Evolutionary conservation across 2,888 invertebrate genomes (phyloP).

Genomic region (Pardosa pseudoannulata): DNA sequence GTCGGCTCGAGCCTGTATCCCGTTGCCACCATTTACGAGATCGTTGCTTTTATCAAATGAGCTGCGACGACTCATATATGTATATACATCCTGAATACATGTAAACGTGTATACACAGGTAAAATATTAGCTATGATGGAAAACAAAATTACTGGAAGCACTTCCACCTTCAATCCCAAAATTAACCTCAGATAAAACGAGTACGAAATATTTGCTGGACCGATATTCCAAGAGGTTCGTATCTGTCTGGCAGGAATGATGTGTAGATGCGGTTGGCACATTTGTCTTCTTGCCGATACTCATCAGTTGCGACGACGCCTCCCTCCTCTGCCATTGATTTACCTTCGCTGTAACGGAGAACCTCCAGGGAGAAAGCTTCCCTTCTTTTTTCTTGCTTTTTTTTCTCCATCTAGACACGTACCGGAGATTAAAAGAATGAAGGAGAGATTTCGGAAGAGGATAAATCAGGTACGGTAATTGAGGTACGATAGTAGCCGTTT

Average conservation of each 20-base stretch:
- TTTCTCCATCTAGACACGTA: no score
- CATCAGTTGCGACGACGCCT: conserved; percentile 1
- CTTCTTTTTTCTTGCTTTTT: no score
- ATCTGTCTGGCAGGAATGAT: background rate
- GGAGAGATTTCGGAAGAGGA: background rate
- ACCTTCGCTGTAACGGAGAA: background rate
- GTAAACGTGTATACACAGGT: no score
- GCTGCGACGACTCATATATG: no score
- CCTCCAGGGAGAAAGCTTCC: background rate
- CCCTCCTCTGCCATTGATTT: background rate
- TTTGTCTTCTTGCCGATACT: background rate
- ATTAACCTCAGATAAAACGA: background rate
- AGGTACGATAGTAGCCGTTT: background rate
- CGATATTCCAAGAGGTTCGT: background rate
- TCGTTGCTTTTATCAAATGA: no score
- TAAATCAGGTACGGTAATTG: background rate
- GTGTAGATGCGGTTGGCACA: background rate
- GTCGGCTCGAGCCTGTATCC: no score
- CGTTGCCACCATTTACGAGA: no score
- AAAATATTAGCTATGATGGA: no score
- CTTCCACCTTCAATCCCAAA: no score
- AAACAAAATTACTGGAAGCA: no score
- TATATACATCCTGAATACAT: no score
- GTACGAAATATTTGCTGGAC: background rate
- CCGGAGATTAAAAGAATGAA: background rate